These are phyloP conservation scores for Bibio marci DNA, from an alignment of 2,888 invertebrate species.

Conservation along the genomic window DNA sequence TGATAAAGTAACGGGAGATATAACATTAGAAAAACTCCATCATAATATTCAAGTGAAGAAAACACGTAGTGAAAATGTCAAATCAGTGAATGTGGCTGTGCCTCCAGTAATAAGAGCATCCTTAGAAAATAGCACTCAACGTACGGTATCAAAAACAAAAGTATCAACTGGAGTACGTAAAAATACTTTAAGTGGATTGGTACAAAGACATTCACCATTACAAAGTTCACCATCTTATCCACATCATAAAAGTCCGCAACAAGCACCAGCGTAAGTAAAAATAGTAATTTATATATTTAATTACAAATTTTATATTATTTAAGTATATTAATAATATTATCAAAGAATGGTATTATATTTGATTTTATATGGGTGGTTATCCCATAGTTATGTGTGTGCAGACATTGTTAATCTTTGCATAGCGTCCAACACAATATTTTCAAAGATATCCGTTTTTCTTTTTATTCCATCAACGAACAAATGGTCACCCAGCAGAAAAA, in stretches of 20 bases:
- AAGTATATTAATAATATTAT: too few species aligned
- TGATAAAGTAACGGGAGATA: slow-evolving; percentile 81
- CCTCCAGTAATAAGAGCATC: slow-evolving; percentile 8
- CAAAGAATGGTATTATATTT: too few species aligned
- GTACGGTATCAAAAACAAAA: slow-evolving; percentile 39
- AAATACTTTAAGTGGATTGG: slow-evolving; percentile 29
- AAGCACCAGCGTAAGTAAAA: slow-evolving; percentile 27
- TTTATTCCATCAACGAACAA: too few species aligned
- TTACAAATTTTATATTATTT: slow-evolving; percentile 11
- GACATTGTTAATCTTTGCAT: too few species aligned
- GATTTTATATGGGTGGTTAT: too few species aligned
- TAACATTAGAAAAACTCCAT: slow-evolving; percentile 80
- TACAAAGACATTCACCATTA: slow-evolving; percentile 39
- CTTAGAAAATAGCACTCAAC: slow-evolving; percentile 37
- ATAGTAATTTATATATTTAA: slow-evolving; percentile 13
- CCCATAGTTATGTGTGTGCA: too few species aligned
- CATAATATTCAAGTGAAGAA: slow-evolving; percentile 87
- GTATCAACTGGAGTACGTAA: slow-evolving; percentile 38
- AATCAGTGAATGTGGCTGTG: not conserved
- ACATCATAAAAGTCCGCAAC: slow-evolving; percentile 27
- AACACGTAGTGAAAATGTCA: slow-evolving; percentile 29
- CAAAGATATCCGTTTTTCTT: too few species aligned
- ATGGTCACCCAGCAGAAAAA: too few species aligned
- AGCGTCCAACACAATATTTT: too few species aligned
- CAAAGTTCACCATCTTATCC: slow-evolving; percentile 36